Conservation (phyloP, 2,113 vertebrate species). For the Oreochromis niloticus region DNA sequence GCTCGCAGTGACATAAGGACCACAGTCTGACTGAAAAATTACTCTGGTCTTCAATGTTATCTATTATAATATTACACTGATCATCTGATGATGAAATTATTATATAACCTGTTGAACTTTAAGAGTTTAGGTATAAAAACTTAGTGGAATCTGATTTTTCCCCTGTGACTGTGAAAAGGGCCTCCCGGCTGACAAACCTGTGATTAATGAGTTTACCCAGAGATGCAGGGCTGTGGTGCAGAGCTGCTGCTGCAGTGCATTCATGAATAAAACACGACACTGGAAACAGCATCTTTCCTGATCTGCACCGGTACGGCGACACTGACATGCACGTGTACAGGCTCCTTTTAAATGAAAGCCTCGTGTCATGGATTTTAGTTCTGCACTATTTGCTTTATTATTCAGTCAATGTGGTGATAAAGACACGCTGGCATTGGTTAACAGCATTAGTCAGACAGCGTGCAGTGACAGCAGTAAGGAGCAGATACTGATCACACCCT, state of each 20-base stretch:
- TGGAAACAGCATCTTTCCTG: not conserved
- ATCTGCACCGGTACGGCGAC: not conserved
- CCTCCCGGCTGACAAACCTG: not conserved
- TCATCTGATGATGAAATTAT: not conserved
- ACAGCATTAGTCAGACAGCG: not conserved
- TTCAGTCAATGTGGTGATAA: not conserved
- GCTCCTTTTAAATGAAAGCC: not conserved
- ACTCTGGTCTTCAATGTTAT: not conserved
- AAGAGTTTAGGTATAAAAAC: not conserved
- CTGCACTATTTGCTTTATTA: not conserved
- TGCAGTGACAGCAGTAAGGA: not conserved
- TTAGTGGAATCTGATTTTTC: not conserved
- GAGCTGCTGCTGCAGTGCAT: not conserved
- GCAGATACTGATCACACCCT: not conserved
- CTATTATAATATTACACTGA: not conserved
- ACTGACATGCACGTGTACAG: not conserved
- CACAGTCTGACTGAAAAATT: not conserved
- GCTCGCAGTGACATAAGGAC: not conserved
- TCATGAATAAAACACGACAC: not conserved
- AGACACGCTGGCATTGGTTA: not conserved
- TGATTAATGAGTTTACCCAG: not conserved
- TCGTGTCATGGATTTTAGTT: not conserved
- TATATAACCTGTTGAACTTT: not conserved
- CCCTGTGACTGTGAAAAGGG: not conserved
- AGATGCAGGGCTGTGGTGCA: not conserved